phyloP scores from a whole-genome alignment of 2,113 vertebrate genomes.

The Muscicapa adusta region DNA sequence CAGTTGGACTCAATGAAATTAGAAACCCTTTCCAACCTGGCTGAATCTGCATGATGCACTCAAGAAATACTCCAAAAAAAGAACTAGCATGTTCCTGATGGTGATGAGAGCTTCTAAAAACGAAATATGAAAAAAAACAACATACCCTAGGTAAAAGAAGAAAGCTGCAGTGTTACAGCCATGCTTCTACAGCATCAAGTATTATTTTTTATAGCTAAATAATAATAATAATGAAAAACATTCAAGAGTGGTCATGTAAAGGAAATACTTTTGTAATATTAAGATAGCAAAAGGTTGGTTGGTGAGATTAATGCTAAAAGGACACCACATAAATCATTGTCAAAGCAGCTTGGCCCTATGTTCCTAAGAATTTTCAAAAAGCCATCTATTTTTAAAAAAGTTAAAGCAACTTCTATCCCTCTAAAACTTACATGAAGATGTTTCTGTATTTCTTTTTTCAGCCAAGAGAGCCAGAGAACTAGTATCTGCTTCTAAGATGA shows the following conservation, averaged over 20 bases:
- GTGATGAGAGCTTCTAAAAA: neutral
- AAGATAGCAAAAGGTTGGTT: neutral
- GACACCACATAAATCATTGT: neutral
- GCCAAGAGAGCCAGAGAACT: neutral
- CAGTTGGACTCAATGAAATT: neutral
- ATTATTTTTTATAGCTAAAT: neutral
- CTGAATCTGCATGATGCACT: neutral
- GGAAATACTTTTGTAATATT: neutral
- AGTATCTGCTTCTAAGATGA: neutral
- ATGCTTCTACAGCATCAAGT: neutral
- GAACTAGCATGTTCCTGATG: neutral
- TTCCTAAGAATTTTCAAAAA: neutral
- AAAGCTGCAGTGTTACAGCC: neutral
- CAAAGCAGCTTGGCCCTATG: neutral
- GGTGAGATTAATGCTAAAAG: neutral
- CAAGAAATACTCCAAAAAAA: neutral
- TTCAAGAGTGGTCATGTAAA: neutral
- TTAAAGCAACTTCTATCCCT: neutral
- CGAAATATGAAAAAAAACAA: neutral
- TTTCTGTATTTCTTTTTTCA: neutral
- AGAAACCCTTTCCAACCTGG: neutral
- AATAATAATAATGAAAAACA: neutral
- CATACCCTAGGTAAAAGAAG: neutral
- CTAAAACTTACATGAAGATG: neutral
- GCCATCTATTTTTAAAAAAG: neutral